Evolutionary conservation across 2,797 vertebrate genomes (phyloP).

Genomic region (Spinibarbus caldwelli): DNA sequence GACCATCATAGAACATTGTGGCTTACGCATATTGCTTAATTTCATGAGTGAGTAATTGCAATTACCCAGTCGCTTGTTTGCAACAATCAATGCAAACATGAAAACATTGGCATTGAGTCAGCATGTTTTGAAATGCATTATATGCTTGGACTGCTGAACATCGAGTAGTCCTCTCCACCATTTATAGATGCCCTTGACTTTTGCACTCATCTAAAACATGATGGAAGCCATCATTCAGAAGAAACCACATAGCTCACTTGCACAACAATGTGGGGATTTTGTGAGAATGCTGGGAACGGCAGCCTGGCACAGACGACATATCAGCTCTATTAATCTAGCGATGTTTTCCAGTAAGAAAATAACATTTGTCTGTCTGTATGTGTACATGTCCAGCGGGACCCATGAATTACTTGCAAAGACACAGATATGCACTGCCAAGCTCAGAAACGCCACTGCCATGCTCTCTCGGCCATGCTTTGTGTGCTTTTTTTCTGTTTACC

Average conservation of each 20-base stretch:
- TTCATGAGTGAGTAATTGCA: constrained; percentile 74
- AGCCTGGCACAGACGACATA: constrained; percentile 30
- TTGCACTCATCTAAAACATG: neutral
- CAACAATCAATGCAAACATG: constrained; percentile 67
- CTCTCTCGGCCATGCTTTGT: constrained; percentile 59
- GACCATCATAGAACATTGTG: constrained; percentile 9
- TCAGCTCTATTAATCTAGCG: constrained; percentile 50
- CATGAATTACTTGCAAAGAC: constrained; percentile 62
- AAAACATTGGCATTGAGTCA: constrained; percentile 57
- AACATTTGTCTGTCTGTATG: constrained; percentile 50
- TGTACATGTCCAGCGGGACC: constrained; percentile 52
- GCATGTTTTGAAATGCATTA: neutral
- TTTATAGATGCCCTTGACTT: constrained; percentile 29
- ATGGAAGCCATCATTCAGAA: constrained; percentile 26
- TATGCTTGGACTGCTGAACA: neutral
- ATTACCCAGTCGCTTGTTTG: constrained; percentile 69
- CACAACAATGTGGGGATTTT: constrained; percentile 40
- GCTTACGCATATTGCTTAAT: constrained; percentile 60
- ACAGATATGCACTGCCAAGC: constrained; percentile 55
- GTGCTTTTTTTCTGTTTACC: constrained; percentile 58
- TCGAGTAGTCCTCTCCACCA: neutral
- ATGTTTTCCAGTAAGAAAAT: constrained; percentile 54
- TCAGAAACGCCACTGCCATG: no score
- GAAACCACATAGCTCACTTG: constrained; percentile 38
- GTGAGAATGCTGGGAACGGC: constrained; percentile 32